phyloP scores from a whole-genome alignment of 2,888 invertebrate species.

The Sericinus montela region DNA sequence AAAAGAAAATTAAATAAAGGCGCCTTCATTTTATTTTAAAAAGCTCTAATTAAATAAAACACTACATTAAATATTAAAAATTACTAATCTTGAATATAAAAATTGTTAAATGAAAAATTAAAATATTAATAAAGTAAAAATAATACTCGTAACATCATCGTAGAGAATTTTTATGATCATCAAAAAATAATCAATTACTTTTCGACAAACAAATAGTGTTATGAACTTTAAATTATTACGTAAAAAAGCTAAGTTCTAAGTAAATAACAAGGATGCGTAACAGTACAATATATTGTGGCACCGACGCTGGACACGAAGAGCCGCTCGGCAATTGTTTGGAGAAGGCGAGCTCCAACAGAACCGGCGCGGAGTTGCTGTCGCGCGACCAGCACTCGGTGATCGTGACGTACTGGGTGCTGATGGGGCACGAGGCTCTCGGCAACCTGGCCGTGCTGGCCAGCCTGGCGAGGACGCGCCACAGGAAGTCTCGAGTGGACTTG shows the following conservation, averaged over 20 bases:
- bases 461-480: constrained; percentile 80
- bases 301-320: background rate
- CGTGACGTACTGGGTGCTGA: constrained; percentile 81
- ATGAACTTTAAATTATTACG: background rate
- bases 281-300: background rate
- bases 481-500: constrained; percentile 88
- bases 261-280: background rate
- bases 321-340: background rate
- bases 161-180: too few relatives aligned
- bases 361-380: constrained; percentile 25
- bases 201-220: too few relatives aligned
- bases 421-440: constrained; percentile 83
- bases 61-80: too few relatives aligned
- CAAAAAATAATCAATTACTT: too few relatives aligned
- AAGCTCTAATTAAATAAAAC: too few relatives aligned
- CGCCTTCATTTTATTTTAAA: too few relatives aligned
- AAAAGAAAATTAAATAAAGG: too few relatives aligned
- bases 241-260: too few relatives aligned
- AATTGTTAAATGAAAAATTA: too few relatives aligned
- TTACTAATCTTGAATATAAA: too few relatives aligned
- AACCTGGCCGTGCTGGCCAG: constrained; percentile 85
- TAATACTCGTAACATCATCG: too few relatives aligned
- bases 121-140: too few relatives aligned
- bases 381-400: constrained; percentile 65
- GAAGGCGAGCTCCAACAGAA: constrained; percentile 17